phyloP scores from a whole-genome alignment of 2,888 invertebrate species.

The Margaritifera margaritifera region DNA sequence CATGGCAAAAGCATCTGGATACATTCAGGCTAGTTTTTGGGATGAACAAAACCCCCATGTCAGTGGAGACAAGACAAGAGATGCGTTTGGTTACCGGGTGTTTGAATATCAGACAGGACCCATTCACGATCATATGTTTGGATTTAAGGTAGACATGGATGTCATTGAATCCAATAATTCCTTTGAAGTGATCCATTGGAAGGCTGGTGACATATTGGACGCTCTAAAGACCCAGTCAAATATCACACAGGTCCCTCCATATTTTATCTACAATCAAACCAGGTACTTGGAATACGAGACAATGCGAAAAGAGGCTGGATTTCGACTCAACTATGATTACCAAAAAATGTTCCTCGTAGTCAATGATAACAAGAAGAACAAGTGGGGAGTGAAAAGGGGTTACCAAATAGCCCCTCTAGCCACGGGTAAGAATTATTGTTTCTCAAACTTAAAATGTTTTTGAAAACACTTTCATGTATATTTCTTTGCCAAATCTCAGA shows the following conservation, averaged over 20 bases:
- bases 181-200: slow-evolving; percentile 50
- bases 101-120: slow-evolving; percentile 40
- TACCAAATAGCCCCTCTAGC: slow-evolving; percentile 44
- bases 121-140: slow-evolving; percentile 53
- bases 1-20: slow-evolving; percentile 40
- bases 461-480: too few species aligned
- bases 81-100: slow-evolving; percentile 50
- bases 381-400: slow-evolving; percentile 44
- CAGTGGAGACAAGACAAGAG: slow-evolving; percentile 30
- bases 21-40: slow-evolving; percentile 47
- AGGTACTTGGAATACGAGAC: slow-evolving; percentile 38
- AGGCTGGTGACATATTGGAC: slow-evolving; percentile 36
- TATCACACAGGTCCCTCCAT: slow-evolving; percentile 22
- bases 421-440: slow-evolving; percentile 17
- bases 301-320: slow-evolving; percentile 22
- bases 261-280: slow-evolving; percentile 41
- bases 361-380: slow-evolving; percentile 44
- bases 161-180: slow-evolving; percentile 43
- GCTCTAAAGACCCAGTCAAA: slow-evolving; percentile 32
- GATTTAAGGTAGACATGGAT: slow-evolving; percentile 54
- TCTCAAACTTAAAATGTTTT: too few species aligned
- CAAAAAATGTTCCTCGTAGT: slow-evolving; percentile 45
- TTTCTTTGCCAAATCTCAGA: too few species aligned
- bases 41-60: slow-evolving; percentile 37
- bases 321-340: slow-evolving; percentile 29